Base-by-base conservation (phyloP, 1,140 invertebrate genomes). In the Danaus plexippus region DNA sequence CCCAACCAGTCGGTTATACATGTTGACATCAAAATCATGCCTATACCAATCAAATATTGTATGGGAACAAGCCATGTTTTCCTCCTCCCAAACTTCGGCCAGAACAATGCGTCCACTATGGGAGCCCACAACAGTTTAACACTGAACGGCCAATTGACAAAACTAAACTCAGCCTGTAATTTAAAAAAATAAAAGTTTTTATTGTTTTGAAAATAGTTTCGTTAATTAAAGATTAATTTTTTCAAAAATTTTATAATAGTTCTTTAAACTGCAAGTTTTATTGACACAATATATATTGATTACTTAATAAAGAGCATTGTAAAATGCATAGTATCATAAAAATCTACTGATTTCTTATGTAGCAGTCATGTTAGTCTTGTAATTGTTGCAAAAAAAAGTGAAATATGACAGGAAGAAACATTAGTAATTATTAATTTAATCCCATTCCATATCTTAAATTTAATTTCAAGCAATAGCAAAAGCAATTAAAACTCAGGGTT, bases 71-170 rank as follows among this genome's bases (percentile, higher is more conserved):
- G 89, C 98, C 98, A 99, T 11, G 97, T 96, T 89, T 99, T 99
- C 61, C 98, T 88, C 43, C 98, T 88, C 2, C 98, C 98, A 85
- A 99, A 94, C 63, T 89, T 88, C 13, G 88, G 80, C 43, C 92
- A 91, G 82, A 95, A 99, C 13, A 98, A 74, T 0, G 97, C 94
- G 85, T 99, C 98, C 1, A 99, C 97, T 70, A 99, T 91, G 1
- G 98, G 98, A 4, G 98, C 98, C 98, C 98, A 99, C 46, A 99
- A 76, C 22, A 99, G 85, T 88, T 99, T 99, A 11, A 99, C 88
- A 82, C 96, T 97, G 77, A 99, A 99, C 1, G 98, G 98, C 98
- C 98, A 99, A 68, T 93, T 93, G 0, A 97, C 97, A 77, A 99
- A 97, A 88, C 97, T 98, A 80, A 99, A 99, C 77, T 98, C 92